Percentiles rank a stretch among this genome's conserved stretches.
Conservation (phyloP, 2,797 vertebrate species). For the Alcedo atthis region DNA sequence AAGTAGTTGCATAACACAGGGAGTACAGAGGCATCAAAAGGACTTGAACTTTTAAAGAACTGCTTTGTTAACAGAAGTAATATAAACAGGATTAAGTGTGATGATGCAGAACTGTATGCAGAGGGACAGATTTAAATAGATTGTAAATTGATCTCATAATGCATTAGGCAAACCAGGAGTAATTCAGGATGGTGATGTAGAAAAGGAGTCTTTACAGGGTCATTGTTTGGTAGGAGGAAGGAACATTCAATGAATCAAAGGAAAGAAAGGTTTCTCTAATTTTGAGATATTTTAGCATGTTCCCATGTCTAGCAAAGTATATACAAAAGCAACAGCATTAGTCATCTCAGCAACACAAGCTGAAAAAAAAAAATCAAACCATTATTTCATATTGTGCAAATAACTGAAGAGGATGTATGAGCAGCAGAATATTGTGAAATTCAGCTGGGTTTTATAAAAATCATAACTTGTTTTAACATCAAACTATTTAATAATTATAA, state of each 20-base stretch:
- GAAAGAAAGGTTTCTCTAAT: neutral
- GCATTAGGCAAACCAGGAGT: neutral
- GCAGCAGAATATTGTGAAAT: neutral
- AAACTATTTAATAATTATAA: neutral
- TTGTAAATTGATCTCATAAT: conserved; percentile 6
- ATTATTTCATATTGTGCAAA: neutral
- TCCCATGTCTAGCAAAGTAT: neutral
- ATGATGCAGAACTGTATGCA: neutral
- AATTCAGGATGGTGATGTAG: neutral
- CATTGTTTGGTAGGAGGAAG: neutral
- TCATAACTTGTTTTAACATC: neutral
- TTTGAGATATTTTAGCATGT: neutral
- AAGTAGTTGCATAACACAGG: neutral
- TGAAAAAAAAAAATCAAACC: neutral
- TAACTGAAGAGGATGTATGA: neutral
- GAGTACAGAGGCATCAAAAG: neutral
- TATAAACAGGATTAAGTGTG: conserved; percentile 32
- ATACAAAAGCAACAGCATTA: neutral
- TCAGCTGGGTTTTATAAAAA: neutral
- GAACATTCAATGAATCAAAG: neutral
- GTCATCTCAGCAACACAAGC: neutral
- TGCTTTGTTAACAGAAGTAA: conserved; percentile 19
- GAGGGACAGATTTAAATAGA: neutral
- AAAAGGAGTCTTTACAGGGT: neutral
- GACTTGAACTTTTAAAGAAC: neutral